Base-by-base conservation (phyloP, 2,113 vertebrate genomes). In the Etheostoma spectabile region DNA sequence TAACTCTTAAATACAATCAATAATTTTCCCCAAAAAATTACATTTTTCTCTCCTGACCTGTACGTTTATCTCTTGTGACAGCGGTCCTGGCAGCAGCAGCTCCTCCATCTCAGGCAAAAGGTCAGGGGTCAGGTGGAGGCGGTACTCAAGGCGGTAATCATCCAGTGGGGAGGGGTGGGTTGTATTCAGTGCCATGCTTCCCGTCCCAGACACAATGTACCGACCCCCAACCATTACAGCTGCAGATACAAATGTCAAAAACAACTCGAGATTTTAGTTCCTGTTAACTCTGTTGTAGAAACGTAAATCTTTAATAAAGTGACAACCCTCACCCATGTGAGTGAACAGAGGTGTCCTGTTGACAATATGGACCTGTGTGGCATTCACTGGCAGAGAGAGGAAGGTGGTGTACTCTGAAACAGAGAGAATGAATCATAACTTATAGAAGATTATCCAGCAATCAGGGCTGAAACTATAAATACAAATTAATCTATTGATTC, bases 261-360 rank as follows among this genome's bases (percentile, higher is more conserved):
- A 77, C 18, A 64, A 21, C 5, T 45, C 6, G 1, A 42, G 1
- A 16, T 22, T 67, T 46, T 13, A 38, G 49, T 72, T 69, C 35
- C 5, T 33, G 51, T 65, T 61, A 6, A 6, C 6, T 0, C 11
- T 27, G 27, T 0, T 11, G 14, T 14, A 15, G 27, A 76, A 57
- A 71, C n/a, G 1, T 46, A 8, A 80, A 87, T 45, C 21, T 81
- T 12, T 14, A 30, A 1, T 48, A 11, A 62, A 46, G 53, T 30
- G 35, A 57, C 19, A 22, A 6, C 8, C 49, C 96, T 96, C 91
- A 99, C 98, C 98, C 91, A 99, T 83, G 87, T 99, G 98, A 10
- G 98, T 97, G 92, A 98, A 99, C 76, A 98, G 93, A 0, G 98
- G 97, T 21, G 94, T 96, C 77, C 3, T 91, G 90, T 99, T 99